A percentile compares a stretch with the other conserved stretches of the same genome.
Conservation (phyloP, 23 tunicate genomes). For the Ascidia mentula region DNA sequence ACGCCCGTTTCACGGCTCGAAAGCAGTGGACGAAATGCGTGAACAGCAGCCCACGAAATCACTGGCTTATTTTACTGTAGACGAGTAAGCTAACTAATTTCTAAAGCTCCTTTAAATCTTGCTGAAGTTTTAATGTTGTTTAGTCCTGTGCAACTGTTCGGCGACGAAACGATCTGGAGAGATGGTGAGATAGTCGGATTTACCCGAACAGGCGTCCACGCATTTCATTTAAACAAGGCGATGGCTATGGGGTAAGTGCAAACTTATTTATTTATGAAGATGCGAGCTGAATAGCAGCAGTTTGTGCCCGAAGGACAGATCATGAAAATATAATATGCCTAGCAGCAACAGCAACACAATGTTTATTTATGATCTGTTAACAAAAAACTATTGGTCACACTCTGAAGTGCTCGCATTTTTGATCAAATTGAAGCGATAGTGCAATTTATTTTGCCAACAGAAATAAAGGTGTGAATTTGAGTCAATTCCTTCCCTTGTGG, state of each 20-base stretch:
- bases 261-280: not conserved
- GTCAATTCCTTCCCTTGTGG: no score
- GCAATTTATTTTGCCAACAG: no score
- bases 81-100: conserved; percentile 37
- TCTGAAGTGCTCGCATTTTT: no score
- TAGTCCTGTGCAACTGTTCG: conserved; percentile 67
- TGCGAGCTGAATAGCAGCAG: no score
- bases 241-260: conserved; percentile 61
- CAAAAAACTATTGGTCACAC: no score
- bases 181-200: conserved; percentile 60
- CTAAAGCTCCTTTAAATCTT: not conserved
- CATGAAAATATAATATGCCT: no score
- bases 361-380: no score
- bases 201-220: conserved; percentile 63
- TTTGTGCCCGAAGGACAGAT: no score
- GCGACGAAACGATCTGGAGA: conserved; percentile 67
- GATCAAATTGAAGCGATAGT: not conserved
- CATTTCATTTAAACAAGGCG: conserved; percentile 60
- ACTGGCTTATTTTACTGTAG: conserved; percentile 54
- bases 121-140: not conserved
- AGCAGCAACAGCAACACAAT: no score
- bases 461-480: no score
- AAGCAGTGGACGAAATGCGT: conserved; percentile 30
- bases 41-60: conserved; percentile 30
- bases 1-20: conserved; percentile 34